These are phyloP conservation scores for Zonotrichia albicollis DNA, from an alignment of 2,797 vertebrate genomes.

Conservation along the genomic window DNA sequence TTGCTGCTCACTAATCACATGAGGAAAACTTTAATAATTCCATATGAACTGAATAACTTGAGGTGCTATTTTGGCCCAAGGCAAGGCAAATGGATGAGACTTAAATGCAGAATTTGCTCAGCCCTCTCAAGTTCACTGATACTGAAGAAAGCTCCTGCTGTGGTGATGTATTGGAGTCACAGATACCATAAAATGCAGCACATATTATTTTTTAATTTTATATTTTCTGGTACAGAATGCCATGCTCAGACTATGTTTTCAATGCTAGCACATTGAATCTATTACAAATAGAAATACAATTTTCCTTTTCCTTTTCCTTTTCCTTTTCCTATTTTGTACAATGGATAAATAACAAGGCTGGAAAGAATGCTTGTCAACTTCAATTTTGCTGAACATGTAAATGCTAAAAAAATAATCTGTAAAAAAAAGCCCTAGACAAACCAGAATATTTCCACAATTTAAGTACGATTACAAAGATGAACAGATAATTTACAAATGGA, in stretches of 20 bases:
- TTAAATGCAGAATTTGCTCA: constrained; percentile 34
- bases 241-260: background rate
- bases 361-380: constrained; percentile 23
- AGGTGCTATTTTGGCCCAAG: background rate
- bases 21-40: background rate
- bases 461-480: background rate
- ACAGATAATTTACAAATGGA: background rate
- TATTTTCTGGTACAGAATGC: background rate
- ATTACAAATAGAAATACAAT: background rate
- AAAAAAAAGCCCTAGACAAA: background rate
- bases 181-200: constrained; percentile 2
- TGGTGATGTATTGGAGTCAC: background rate
- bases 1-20: background rate
- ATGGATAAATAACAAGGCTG: constrained; percentile 1
- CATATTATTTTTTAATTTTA: background rate
- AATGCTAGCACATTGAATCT: background rate
- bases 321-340: background rate
- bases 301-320: too few relatives aligned
- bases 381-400: background rate
- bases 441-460: background rate
- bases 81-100: background rate
- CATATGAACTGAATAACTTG: background rate
- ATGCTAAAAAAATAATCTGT: background rate
- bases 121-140: background rate
- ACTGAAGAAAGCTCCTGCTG: constrained; percentile 10